Evolutionary conservation across 2,888 invertebrate species (phyloP), one percentile per base, ranked within the genome.

Genomic region (Druceiella hillmani): DNA sequence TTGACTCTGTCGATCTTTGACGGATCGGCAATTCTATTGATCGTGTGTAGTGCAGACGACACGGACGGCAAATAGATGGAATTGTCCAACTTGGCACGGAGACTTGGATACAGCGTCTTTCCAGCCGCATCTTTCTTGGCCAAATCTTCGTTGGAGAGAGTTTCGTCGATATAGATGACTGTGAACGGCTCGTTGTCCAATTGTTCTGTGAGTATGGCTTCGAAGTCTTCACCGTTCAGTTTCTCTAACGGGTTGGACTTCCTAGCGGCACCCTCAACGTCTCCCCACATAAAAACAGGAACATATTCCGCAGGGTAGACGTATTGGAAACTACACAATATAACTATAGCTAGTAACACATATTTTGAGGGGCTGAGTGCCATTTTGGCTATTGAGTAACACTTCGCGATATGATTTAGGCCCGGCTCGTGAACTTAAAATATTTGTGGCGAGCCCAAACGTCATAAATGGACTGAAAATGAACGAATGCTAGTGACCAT

Each of bases 51-150:
- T 0, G 85, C 75, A 41, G 74, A 68, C 28, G 77, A 68, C 0
- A 86, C 86, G 12, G 74, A 70, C 5, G 82, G 75, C 34, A 80
- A 60, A 54, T 81, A 85, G 2, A 71, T 59, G 13, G 69, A 53
- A 1, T 59, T 49, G 0, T 48, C 49, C 9, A 66, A 53, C 16
- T 65, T 55, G 1, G 55, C 46, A 5, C 59, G 59, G 10, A 76
- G 53, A 48, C 62, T 68, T 2, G 68, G 60, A 47, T 60, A 71
- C 0, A 59, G 51, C 0, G 59, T 55, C n/a, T 58, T 50, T 3
- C 67, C 67, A 7, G 66, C 62, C 28, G 53, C 53, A 45, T 64
- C 66, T 54, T 70, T 70, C 38, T 59, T 56, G 3, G 71, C 73
- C 36, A 79, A 67, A 59, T 80, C 79, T 54, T 79, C 79, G 2